A percentile compares a stretch with the other conserved stretches of the same genome.
Conservation (phyloP, 2,113 vertebrate genomes). For the Gavialis gangeticus region DNA sequence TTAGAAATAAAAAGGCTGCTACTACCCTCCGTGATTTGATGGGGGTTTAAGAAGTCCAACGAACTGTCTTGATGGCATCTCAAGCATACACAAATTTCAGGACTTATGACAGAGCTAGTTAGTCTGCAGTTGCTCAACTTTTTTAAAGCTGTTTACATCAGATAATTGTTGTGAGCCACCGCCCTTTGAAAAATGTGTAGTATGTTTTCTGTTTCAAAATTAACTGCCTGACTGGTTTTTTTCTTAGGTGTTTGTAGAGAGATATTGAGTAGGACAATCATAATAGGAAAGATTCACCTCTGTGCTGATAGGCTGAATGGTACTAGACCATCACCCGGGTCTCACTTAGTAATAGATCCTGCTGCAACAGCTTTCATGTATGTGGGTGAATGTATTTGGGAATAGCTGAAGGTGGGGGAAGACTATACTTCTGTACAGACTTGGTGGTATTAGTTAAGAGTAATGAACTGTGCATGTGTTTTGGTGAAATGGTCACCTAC, state of each 20-base stretch:
- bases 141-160: neutral
- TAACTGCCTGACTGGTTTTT: neutral
- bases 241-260: slow-evolving; percentile 37
- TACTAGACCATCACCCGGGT: neutral
- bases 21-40: neutral
- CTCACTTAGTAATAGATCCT: neutral
- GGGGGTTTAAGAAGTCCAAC: neutral
- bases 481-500: neutral
- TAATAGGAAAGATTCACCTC: neutral
- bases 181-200: neutral
- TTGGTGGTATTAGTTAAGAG: no score
- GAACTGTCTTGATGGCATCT: neutral
- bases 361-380: neutral
- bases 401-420: neutral
- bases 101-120: neutral
- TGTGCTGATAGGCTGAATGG: neutral
- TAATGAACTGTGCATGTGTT: no score
- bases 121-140: neutral
- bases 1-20: neutral
- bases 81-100: neutral
- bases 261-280: neutral
- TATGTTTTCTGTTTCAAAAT: neutral
- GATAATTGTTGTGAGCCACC: neutral
- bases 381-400: neutral
- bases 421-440: no score